Percentiles rank a stretch among this genome's conserved stretches.
These are phyloP conservation scores for Microctenopoma stevenorrisi DNA, from an alignment of 2,797 vertebrate species.

Conservation along the genomic window DNA sequence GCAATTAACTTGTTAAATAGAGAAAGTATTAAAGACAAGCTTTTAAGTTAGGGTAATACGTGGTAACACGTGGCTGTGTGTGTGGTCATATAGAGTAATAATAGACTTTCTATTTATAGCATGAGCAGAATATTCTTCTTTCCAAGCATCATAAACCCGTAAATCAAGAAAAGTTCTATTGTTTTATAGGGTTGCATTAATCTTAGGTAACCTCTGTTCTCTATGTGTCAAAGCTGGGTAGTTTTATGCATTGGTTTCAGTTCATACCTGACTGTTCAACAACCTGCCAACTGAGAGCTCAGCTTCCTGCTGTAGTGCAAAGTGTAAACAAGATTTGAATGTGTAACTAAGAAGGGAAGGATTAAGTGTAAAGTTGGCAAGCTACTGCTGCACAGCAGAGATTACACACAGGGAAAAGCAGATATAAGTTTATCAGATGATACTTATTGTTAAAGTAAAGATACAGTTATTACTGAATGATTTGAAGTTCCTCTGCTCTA, in stretches of 20 bases:
- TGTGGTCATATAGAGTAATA: not conserved
- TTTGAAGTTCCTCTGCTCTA: not conserved
- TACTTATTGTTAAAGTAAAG: not conserved
- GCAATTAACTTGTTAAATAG: conserved; percentile 1
- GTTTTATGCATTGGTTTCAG: conserved; percentile 10
- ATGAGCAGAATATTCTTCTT: not conserved
- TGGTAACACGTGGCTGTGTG: not conserved
- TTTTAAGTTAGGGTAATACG: not conserved
- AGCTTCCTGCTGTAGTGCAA: conserved; percentile 28
- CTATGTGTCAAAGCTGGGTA: not conserved
- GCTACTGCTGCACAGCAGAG: conserved; percentile 10
- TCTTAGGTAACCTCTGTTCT: conserved; percentile 25
- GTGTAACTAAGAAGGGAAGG: conserved; percentile 45
- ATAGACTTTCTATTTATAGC: not conserved
- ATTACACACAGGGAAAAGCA: not conserved
- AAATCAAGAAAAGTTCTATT: conserved; percentile 4
- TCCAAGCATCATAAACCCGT: conserved; percentile 19
- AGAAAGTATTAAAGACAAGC: not conserved
- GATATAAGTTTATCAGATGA: not conserved
- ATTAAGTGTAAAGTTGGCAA: conserved; percentile 41
- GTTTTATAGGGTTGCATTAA: conserved; percentile 1
- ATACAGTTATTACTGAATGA: no score
- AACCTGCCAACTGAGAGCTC: conserved; percentile 25
- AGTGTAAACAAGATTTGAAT: conserved; percentile 52
- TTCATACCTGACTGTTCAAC: conserved; percentile 34